A percentile compares a stretch with the other conserved stretches of the same genome.
Conservation (phyloP, 2,113 vertebrate species). For the Poeciliopsis retropinna region DNA sequence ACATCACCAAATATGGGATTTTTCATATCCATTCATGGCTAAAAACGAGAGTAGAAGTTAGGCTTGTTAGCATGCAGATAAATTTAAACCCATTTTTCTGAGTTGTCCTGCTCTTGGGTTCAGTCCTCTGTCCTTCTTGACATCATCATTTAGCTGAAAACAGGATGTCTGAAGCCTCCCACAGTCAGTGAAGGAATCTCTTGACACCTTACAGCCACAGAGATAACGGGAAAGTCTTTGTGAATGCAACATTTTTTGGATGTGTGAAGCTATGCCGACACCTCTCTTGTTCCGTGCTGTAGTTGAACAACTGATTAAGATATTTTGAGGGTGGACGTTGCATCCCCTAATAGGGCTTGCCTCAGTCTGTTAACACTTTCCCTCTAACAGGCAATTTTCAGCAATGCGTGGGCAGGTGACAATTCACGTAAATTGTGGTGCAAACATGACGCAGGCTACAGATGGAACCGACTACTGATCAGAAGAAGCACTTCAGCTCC, state of each 20-base stretch:
- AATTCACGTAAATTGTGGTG: constrained; percentile 16
- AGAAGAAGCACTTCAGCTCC: constrained; percentile 10
- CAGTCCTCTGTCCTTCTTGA: not conserved
- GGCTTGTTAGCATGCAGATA: not conserved
- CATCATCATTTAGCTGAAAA: not conserved
- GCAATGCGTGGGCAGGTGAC: constrained; percentile 34
- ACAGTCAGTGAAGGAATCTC: not conserved
- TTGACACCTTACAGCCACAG: too few species aligned
- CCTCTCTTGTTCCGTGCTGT: not conserved
- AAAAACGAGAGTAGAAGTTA: not conserved
- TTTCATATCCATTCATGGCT: not conserved
- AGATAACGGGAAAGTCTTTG: not conserved
- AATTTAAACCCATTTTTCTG: not conserved
- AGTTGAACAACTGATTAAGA: not conserved
- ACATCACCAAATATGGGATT: not conserved
- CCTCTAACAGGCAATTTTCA: constrained; percentile 38
- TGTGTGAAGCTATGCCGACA: not conserved
- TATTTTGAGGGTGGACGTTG: not conserved
- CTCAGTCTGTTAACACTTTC: constrained; percentile 38
- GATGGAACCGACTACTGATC: constrained; percentile 23
- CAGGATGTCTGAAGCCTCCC: not conserved
- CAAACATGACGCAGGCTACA: constrained; percentile 39
- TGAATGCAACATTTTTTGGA: not conserved
- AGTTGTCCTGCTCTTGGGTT: not conserved
- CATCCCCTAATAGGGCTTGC: not conserved